These are phyloP conservation scores for Steromphala cineraria DNA, from an alignment of 2,888 invertebrate genomes.

Conservation along the genomic window DNA sequence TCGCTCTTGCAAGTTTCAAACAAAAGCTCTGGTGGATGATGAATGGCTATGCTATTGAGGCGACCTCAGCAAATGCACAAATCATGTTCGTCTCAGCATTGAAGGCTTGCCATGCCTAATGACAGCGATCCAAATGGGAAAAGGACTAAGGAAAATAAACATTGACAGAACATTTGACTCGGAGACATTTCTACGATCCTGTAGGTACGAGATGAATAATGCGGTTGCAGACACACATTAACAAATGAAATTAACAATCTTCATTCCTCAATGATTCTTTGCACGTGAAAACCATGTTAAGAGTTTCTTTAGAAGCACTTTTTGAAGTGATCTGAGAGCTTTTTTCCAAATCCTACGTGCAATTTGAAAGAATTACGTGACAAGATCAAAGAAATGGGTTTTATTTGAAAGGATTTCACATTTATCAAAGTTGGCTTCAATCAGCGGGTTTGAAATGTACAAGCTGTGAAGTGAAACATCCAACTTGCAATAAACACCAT, in stretches of 20 bases:
- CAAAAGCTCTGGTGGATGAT: neutral
- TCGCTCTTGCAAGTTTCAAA: slow-evolving; percentile 8
- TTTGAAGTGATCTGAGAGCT: neutral
- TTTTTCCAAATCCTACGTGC: slow-evolving; percentile 9
- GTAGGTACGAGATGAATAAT: slow-evolving; percentile 12
- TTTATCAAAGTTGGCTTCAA: slow-evolving; percentile 4
- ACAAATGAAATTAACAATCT: slow-evolving; percentile 6
- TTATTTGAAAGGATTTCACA: neutral
- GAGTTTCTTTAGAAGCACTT: neutral
- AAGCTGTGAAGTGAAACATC: neutral
- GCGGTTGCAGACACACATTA: slow-evolving; percentile 6
- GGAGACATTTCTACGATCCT: neutral
- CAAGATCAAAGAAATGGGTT: slow-evolving; percentile 12
- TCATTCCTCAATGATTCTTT: neutral
- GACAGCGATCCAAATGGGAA: neutral
- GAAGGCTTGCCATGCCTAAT: neutral
- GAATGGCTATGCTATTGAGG: neutral
- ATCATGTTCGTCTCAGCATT: neutral
- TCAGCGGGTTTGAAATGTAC: slow-evolving; percentile 7
- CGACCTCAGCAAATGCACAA: slow-evolving; percentile 16
- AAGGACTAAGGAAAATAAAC: slow-evolving; percentile 9
- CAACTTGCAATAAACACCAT: neutral
- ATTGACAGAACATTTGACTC: slow-evolving; percentile 17
- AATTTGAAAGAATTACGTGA: slow-evolving; percentile 14
- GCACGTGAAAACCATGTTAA: neutral